Conservation (phyloP, 2,113 vertebrate species). For the Mustelus asterias region DNA sequence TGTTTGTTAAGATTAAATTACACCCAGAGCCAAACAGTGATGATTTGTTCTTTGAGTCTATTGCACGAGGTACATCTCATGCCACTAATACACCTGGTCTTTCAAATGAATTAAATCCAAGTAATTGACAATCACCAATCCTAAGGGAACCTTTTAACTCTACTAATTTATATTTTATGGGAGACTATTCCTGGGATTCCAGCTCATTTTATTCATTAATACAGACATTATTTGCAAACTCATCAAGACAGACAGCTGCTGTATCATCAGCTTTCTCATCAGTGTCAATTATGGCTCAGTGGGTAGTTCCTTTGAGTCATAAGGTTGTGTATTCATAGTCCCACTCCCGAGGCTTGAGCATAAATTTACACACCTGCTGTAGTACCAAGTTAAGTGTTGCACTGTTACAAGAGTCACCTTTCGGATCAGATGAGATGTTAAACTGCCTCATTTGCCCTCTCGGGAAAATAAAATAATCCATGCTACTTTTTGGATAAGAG, state of each 20-base stretch:
- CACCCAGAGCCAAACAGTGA: neutral
- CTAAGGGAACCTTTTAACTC: neutral
- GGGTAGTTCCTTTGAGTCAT: neutral
- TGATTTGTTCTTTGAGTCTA: neutral
- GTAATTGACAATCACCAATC: neutral
- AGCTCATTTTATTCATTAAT: neutral
- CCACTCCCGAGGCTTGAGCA: neutral
- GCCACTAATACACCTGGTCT: neutral
- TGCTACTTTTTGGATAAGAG: too few relatives aligned
- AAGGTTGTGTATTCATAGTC: neutral
- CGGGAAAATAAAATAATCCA: too few relatives aligned
- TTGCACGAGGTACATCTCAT: neutral
- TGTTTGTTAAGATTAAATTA: constrained; percentile 10
- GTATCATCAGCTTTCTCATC: neutral
- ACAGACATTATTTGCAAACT: neutral
- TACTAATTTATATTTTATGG: neutral
- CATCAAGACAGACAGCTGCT: neutral
- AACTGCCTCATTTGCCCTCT: too few relatives aligned
- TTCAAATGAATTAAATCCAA: neutral
- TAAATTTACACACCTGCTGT: neutral
- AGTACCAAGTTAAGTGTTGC: neutral
- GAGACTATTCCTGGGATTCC: neutral
- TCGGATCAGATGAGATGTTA: too few relatives aligned
- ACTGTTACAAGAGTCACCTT: too few relatives aligned
- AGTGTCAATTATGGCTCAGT: neutral